Evolutionary conservation across 2,113 vertebrate genomes (phyloP), one percentile per base, ranked within the genome.

Genomic region (Nanger granti): DNA sequence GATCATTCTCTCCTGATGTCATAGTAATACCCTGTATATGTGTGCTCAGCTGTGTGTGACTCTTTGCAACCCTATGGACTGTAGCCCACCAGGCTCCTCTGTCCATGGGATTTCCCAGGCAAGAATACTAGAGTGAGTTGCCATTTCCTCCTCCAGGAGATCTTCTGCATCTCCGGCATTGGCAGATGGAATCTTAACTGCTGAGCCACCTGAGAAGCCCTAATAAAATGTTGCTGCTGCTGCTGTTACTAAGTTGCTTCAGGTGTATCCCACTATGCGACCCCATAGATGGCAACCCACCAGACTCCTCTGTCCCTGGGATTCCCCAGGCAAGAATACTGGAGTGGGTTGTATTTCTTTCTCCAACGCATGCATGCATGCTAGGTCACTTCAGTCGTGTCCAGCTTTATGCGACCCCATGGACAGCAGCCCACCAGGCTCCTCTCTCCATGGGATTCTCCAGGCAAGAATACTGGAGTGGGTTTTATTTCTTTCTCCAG

Each of bases 151-250:
- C 24, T 28, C 24, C 24, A 28, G 24, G 73, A 44, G 41, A 79
- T 44, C 12, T 24, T 41, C n/a, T 79, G 41, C 0, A 0, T 44
- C 73, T 79, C 41, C 0, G 0, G 41, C 73, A 79, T 79, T 28
- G 22, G 22, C 73, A 79, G 41, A 28, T 44, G 31, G 24, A 79
- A 15, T 44, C 22, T 44, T 44, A 44, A 76, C 22, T 41, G 41
- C 73, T 79, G 73, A 79, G 73, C 11, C 24, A 44, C 41, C 73
- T 79, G 73, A 44, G 41, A 44, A 28, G 6, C 24, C 41, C 73
- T 79, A 14, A 15, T 79, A 52, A 80, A 84, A 79, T n/a, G 1
- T 4, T 55, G 52, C 52, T 54, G 14, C 52, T 54, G 52, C 52
- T 54, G 52, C 52, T 52, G 14, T 12, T 54, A 18, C 20, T 57